phyloP scores from a whole-genome alignment of 2,797 vertebrate genomes.

The Lacerta viridis region DNA sequence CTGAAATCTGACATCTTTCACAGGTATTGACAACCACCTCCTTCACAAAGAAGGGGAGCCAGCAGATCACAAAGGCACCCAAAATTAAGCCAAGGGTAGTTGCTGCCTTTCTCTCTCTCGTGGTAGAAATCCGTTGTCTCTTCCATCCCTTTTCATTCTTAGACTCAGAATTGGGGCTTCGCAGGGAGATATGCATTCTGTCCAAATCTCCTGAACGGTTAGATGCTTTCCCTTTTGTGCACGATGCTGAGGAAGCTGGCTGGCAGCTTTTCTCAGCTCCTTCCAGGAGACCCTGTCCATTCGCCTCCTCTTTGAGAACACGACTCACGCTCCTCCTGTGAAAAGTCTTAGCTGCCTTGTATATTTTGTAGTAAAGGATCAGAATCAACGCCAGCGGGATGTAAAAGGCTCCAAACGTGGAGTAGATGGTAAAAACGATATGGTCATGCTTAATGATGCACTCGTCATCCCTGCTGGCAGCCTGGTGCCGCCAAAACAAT shows the following conservation, averaged over 20 bases:
- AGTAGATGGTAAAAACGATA: constrained; percentile 93
- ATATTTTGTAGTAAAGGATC: constrained; percentile 99
- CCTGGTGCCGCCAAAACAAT: constrained; percentile 92
- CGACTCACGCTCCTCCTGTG: constrained; percentile 91
- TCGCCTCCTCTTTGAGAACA: constrained; percentile 90
- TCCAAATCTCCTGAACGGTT: constrained; percentile 91
- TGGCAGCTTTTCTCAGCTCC: constrained; percentile 83
- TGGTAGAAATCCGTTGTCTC: constrained; percentile 92
- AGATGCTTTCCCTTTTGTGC: constrained; percentile 90
- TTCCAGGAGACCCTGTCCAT: constrained; percentile 90
- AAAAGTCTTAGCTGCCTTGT: constrained; percentile 93
- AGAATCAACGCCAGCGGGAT: constrained; percentile 94
- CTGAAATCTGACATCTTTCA: constrained; percentile 87
- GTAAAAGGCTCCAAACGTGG: constrained; percentile 97
- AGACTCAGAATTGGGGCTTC: constrained; percentile 84
- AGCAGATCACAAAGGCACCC: constrained; percentile 97
- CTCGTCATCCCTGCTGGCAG: constrained; percentile 84
- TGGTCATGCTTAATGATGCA: constrained; percentile 95
- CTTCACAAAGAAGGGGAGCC: constrained; percentile 98
- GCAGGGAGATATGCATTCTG: constrained; percentile 79
- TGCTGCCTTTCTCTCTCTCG: constrained; percentile 93
- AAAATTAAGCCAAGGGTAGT: constrained; percentile 95
- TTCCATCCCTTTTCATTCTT: constrained; percentile 87
- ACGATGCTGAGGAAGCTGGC: constrained; percentile 82
- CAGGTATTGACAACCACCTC: constrained; percentile 96